These are phyloP conservation scores for Bucco capensis DNA, from an alignment of 2,113 vertebrate species.

Conservation along the genomic window DNA sequence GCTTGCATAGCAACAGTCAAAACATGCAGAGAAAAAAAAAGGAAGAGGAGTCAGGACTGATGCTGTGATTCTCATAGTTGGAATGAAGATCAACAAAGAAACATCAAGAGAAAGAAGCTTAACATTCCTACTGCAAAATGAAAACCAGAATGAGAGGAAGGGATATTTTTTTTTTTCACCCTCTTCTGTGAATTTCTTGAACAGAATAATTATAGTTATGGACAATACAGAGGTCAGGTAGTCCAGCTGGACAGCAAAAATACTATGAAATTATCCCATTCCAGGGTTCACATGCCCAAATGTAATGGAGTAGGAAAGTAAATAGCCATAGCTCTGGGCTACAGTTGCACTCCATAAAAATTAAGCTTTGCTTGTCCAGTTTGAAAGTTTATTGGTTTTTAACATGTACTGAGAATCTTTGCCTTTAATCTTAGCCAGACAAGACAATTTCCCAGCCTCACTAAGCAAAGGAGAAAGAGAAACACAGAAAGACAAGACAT, in stretches of 20 bases:
- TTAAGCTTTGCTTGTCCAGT: background rate
- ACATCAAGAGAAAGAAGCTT: background rate
- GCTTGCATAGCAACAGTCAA: background rate
- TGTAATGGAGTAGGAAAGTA: background rate
- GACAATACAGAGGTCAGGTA: background rate
- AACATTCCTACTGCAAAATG: background rate
- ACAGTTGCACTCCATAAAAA: background rate
- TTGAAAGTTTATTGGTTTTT: conserved; percentile 28
- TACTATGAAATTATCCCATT: background rate
- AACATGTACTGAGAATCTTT: background rate
- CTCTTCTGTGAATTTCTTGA: background rate
- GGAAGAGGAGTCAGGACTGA: background rate
- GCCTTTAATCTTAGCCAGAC: conserved; percentile 3
- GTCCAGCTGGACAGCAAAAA: background rate
- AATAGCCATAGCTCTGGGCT: conserved; percentile 11
- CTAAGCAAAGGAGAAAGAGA: background rate
- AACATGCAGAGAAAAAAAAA: background rate
- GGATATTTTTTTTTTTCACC: background rate
- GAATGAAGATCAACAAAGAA: background rate
- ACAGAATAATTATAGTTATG: background rate
- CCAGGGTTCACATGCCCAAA: background rate
- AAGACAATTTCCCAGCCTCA: background rate
- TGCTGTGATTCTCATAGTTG: background rate
- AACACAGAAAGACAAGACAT: background rate
- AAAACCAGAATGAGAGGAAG: background rate